phyloP scores from a whole-genome alignment of 2,113 vertebrate species.

The Thamnophis sirtalis region DNA sequence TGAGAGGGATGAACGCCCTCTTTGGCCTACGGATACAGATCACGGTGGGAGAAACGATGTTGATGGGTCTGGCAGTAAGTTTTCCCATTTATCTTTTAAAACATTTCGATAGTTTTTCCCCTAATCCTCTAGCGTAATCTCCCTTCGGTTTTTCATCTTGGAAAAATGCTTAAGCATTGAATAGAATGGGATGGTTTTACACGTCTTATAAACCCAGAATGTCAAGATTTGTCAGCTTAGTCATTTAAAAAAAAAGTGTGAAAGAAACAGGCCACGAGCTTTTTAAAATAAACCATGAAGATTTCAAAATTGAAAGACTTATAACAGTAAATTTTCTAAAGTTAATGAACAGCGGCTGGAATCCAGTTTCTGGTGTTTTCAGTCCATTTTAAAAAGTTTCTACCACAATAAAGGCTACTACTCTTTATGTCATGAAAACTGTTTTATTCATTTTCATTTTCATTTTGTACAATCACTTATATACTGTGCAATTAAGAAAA shows the following conservation, averaged over 20 bases:
- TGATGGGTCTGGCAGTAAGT: constrained; percentile 93
- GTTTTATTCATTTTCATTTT: no score
- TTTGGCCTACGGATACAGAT: constrained; percentile 95
- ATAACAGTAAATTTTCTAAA: neutral
- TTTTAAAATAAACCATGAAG: neutral
- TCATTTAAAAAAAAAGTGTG: neutral
- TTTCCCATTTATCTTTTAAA: neutral
- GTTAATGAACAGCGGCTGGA: neutral
- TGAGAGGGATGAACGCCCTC: constrained; percentile 93
- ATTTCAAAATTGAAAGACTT: neutral
- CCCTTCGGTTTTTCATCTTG: neutral
- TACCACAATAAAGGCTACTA: neutral
- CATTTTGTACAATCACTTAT: no score
- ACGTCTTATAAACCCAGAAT: neutral
- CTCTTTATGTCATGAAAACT: no score
- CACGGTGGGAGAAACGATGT: constrained; percentile 94
- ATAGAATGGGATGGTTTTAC: neutral
- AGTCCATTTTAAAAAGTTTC: neutral
- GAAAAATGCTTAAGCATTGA: neutral
- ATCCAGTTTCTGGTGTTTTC: neutral
- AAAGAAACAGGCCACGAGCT: neutral
- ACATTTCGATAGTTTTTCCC: constrained; percentile 7
- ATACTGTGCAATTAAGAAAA: no score
- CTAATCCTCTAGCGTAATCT: neutral
- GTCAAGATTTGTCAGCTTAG: neutral